phyloP scores from a whole-genome alignment of 2,888 invertebrate species.

The Coelopa pilipes region DNA sequence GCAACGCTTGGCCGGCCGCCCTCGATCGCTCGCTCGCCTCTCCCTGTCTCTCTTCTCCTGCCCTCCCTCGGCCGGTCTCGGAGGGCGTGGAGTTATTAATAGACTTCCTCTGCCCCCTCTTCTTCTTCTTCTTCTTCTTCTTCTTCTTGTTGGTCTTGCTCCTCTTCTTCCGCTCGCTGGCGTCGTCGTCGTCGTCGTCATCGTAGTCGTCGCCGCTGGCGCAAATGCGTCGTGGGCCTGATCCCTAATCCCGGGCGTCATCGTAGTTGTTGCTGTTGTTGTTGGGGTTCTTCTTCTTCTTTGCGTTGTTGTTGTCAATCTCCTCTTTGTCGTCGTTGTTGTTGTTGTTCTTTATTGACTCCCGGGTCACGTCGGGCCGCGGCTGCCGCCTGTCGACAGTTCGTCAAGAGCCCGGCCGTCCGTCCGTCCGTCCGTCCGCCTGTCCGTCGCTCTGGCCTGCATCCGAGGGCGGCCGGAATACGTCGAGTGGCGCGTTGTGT shows the following conservation, averaged over 20 bases:
- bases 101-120: background rate
- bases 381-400: constrained; percentile 37
- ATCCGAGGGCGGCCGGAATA: background rate
- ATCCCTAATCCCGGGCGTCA: background rate
- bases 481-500: no score
- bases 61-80: background rate
- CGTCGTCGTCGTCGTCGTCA: no score
- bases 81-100: background rate
- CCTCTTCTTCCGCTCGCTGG: no score
- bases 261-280: constrained; percentile 19
- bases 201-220: no score
- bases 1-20: background rate
- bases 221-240: background rate
- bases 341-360: constrained; percentile 31
- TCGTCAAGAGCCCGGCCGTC: no score
- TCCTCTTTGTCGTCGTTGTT: background rate
- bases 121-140: no score
- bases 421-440: constrained; percentile 2
- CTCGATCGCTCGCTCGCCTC: no score
- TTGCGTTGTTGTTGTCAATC: constrained; percentile 3
- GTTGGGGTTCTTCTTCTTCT: no score
- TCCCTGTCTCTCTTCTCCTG: background rate
- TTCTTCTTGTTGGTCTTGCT: no score
- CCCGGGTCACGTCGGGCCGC: background rate
- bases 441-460: background rate